Evolutionary conservation across 1,140 invertebrate genomes (phyloP).

Genomic region (Drosophila bipectinata): DNA sequence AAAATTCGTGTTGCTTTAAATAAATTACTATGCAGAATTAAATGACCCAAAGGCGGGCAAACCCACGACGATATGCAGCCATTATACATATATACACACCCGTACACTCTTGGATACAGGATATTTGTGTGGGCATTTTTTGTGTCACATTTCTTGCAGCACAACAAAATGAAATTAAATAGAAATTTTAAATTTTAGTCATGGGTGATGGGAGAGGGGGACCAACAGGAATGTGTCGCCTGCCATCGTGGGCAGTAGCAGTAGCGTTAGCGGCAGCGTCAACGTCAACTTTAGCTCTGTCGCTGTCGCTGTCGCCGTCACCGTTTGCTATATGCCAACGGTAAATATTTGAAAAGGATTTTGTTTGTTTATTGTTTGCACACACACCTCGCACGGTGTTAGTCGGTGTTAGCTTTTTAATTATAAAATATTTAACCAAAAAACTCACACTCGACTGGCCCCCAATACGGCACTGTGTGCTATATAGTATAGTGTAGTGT

Average conservation of each 20-base stretch:
- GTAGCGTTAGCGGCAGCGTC: constrained; percentile 4
- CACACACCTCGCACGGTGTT: constrained; percentile 82
- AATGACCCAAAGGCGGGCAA: constrained; percentile 75
- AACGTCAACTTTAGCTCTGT: constrained; percentile 27
- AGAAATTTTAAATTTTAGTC: constrained; percentile 66
- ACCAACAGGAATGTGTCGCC: background rate
- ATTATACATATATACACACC: background rate
- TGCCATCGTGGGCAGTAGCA: constrained; percentile 10
- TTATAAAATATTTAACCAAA: constrained; percentile 84
- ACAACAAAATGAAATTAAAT: constrained; percentile 65
- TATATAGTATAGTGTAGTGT: constrained; percentile 25
- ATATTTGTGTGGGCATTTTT: constrained; percentile 14
- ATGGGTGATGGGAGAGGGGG: constrained; percentile 23
- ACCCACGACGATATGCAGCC: constrained; percentile 12
- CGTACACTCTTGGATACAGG: background rate
- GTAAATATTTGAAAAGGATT: constrained; percentile 84
- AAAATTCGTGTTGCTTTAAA: constrained; percentile 67
- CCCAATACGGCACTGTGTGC: background rate
- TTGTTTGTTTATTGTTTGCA: constrained; percentile 84
- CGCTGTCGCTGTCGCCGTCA: constrained; percentile 39
- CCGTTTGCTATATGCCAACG: constrained; percentile 75
- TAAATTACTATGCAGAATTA: constrained; percentile 83
- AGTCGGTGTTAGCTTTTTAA: constrained; percentile 84
- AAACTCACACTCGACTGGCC: constrained; percentile 77
- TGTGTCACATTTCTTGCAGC: constrained; percentile 35